These are phyloP conservation scores for Argyrosomus regius DNA, from an alignment of 2,797 vertebrate species.

Conservation along the genomic window DNA sequence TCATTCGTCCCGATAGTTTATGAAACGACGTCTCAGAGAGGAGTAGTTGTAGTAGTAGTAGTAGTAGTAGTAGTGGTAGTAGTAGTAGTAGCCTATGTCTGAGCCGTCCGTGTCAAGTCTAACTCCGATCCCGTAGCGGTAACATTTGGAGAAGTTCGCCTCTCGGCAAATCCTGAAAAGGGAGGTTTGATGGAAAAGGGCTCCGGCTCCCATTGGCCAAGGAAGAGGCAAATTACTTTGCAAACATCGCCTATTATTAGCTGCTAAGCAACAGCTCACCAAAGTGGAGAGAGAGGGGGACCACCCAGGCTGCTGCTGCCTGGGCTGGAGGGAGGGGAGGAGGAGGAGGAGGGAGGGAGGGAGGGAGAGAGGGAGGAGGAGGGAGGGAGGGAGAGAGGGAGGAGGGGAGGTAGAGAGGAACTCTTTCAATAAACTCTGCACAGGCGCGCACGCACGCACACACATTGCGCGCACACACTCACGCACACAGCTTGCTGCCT, in stretches of 20 bases:
- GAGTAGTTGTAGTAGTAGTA: conserved; percentile 50
- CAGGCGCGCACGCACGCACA: conserved; percentile 48
- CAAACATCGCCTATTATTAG: conserved; percentile 96
- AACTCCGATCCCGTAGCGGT: conserved; percentile 86
- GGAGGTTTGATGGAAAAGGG: conserved; percentile 92
- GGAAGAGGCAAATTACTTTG: conserved; percentile 96
- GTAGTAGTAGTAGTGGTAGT: conserved; percentile 68
- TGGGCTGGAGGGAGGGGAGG: conserved; percentile 62
- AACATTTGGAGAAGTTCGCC: conserved; percentile 89
- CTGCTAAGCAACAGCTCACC: conserved; percentile 96
- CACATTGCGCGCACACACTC: conserved; percentile 6
- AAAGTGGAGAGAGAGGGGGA: conserved; percentile 91
- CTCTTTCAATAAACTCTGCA: conserved; percentile 87
- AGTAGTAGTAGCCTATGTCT: conserved; percentile 69
- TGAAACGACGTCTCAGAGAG: conserved; percentile 80
- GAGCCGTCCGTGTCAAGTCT: conserved; percentile 83
- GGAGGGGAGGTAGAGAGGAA: conserved; percentile 67
- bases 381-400: conserved; percentile 23
- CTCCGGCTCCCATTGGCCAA: conserved; percentile 92
- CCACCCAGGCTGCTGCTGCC: conserved; percentile 90
- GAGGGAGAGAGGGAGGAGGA: conserved; percentile 20
- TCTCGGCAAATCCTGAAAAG: conserved; percentile 89
- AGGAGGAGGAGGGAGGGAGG: conserved; percentile 25
- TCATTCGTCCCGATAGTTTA: conserved; percentile 86
- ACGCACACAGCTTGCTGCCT: conserved; percentile 44